Percentiles rank a stretch among this genome's conserved stretches.
Conservation (phyloP, 2,888 invertebrate species). For the Graphium colonna region DNA sequence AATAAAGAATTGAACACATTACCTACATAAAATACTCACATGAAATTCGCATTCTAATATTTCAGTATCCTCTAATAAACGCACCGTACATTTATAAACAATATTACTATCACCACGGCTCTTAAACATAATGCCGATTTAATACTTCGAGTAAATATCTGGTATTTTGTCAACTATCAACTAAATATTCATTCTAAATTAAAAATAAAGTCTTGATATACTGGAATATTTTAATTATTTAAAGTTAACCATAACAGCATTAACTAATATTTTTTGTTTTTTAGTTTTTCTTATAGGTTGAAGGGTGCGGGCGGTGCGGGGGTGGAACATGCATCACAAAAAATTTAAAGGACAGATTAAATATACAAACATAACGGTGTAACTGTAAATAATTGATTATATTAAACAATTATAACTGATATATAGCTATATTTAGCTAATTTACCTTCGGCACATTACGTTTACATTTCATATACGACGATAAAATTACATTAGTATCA, state of each 20-base stretch:
- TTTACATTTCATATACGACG: too few species aligned
- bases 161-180: not conserved
- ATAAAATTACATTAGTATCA: too few species aligned
- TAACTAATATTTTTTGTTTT: constrained; percentile 12
- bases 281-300: constrained; percentile 7
- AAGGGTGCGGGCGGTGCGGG: not conserved
- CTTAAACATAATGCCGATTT: constrained; percentile 73
- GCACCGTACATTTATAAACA: constrained; percentile 92
- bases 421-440: too few species aligned
- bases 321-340: not conserved
- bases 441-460: too few species aligned
- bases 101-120: constrained; percentile 90
- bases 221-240: not conserved
- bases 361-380: not conserved
- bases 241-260: constrained; percentile 2
- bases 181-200: constrained; percentile 17
- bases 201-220: not conserved
- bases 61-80: constrained; percentile 94
- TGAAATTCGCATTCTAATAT: constrained; percentile 96
- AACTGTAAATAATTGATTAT: not conserved
- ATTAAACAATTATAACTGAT: too few species aligned
- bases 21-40: constrained; percentile 47
- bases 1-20: not conserved
- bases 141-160: not conserved
- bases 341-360: constrained; percentile 10